Base-by-base conservation (phyloP, 2,888 invertebrate genomes). In the Mamestra brassicae region DNA sequence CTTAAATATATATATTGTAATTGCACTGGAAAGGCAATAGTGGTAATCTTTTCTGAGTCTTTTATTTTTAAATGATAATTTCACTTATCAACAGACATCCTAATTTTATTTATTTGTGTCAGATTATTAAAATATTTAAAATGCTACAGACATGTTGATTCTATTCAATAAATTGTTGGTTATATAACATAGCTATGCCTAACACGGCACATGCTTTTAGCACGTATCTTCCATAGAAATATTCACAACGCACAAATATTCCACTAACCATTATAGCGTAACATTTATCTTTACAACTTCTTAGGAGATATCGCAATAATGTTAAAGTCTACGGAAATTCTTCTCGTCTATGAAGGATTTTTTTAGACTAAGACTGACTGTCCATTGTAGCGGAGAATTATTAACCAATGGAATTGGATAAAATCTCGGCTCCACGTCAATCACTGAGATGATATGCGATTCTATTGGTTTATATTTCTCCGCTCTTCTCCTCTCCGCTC, bases 21-120 rank as follows among this genome's bases (percentile, higher is more conserved):
- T 81, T 82, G 85, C 83, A 81, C 85, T 63, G 58, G 55, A 64
- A 82, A 82, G 81, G 85, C 81, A 82, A 76, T 67, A 42, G 61
- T 71, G 85, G 82, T 85, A 52, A 45, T 55, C 50, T 50, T 1
- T 63, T n/a, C 45, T 38, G 36, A 67, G 58, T 38, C 17, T 71
- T 63, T 45, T 26, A 26, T 50, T 47, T 36, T n/a, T 50, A 1
- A n/a, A 52, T 47, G 11, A 38, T n/a, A 38, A 26, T 26, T 54
- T 78, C 54, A 45, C n/a, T 42, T 54, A 26, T 45, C 10, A 50
- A 60, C n/a, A 47, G 26, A 38, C 4, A 3, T 54, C 1, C 15
- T 3, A 26, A 52, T 38, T 38, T 47, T 17, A 45, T 11, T 34
- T 15, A 17, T 34, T 34, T 4, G 11, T 26, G n/a, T n/a, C 10